These are phyloP conservation scores for Gymnoscopelus microlampas DNA, from an alignment of 2,797 vertebrate species.

Conservation along the genomic window DNA sequence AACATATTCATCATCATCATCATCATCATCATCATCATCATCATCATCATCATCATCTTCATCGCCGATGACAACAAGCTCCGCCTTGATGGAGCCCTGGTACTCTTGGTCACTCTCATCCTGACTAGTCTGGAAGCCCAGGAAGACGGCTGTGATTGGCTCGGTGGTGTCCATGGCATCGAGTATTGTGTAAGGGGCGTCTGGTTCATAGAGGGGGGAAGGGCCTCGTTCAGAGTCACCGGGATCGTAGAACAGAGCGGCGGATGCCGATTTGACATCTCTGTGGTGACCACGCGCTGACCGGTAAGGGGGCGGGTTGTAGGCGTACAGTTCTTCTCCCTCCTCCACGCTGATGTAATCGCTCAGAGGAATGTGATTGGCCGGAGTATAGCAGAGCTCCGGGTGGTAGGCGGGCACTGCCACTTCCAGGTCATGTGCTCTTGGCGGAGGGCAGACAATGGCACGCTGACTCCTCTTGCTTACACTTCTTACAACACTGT, in stretches of 20 bases:
- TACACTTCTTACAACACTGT: background rate
- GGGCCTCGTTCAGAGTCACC: conserved; percentile 34
- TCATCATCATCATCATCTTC: conserved; percentile 61
- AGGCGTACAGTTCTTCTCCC: conserved; percentile 32
- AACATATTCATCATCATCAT: conserved; percentile 51
- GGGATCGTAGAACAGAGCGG: conserved; percentile 44
- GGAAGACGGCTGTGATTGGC: conserved; percentile 92
- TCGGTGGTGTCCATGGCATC: conserved; percentile 80
- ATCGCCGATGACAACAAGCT: conserved; percentile 85
- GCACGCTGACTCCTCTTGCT: background rate
- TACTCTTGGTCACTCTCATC: conserved; percentile 75
- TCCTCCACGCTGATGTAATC: conserved; percentile 53
- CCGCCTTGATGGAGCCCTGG: conserved; percentile 85
- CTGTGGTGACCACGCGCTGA: conserved; percentile 20
- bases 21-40: conserved; percentile 58
- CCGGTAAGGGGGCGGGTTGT: conserved; percentile 41
- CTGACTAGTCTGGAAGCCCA: conserved; percentile 87
- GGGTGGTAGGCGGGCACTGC: conserved; percentile 14
- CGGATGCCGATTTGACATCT: conserved; percentile 44
- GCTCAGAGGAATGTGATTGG: conserved; percentile 49
- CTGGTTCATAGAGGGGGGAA: conserved; percentile 63
- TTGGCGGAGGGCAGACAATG: conserved; percentile 22
- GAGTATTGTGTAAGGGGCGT: conserved; percentile 79
- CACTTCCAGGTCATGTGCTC: conserved; percentile 42
- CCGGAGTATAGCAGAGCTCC: conserved; percentile 49